Evolutionary conservation across 2,797 vertebrate species (phyloP).

Genomic region (Gorsachius magnificus): DNA sequence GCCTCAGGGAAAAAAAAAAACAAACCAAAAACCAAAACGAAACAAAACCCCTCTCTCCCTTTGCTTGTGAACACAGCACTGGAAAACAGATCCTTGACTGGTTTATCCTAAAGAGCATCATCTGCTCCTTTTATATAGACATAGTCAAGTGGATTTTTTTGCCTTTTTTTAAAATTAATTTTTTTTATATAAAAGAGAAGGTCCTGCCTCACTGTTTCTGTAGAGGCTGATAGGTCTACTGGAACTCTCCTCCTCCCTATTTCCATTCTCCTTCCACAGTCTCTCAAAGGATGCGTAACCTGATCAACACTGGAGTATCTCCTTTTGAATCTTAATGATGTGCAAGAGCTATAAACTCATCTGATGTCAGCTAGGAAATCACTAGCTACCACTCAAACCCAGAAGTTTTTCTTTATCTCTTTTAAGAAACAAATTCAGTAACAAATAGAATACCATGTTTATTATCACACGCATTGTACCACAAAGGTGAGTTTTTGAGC

Average conservation of each 20-base stretch:
- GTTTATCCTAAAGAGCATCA: not conserved
- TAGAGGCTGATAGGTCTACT: not conserved
- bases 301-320: not conserved
- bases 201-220: not conserved
- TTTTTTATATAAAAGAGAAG: not conserved
- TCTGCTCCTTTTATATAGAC: not conserved
- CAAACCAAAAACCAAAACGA: no score
- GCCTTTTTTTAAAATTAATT: rapidly evolving
- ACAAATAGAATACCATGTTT: not conserved
- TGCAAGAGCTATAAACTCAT: not conserved
- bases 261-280: not conserved
- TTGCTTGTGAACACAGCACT: not conserved
- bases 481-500: not conserved
- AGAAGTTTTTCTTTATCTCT: not conserved
- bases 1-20: not conserved
- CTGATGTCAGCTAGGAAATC: not conserved
- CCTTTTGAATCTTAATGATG: not conserved
- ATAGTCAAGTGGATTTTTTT: not conserved
- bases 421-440: not conserved
- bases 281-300: not conserved
- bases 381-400: not conserved
- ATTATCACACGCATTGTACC: not conserved
- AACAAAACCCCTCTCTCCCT: not conserved
- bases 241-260: not conserved
- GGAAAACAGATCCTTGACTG: not conserved